Base-by-base conservation (phyloP, 2,797 vertebrate species). In the Acanthopagrus latus region DNA sequence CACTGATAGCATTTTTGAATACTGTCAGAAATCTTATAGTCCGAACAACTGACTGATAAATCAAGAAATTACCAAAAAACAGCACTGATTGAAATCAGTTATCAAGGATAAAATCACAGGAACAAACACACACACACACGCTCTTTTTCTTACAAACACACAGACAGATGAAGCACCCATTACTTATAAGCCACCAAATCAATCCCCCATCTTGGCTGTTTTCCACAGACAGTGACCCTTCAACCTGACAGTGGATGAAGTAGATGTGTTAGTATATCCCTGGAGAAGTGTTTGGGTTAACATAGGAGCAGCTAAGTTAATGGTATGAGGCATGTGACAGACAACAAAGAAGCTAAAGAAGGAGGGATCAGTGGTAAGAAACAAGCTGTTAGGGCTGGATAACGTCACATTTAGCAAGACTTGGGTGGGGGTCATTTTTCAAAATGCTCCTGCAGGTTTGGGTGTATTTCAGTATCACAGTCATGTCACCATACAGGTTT, bases 381-480 rank as follows among this genome's bases (percentile, higher is more conserved):
- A 89, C 87, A 76, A 91, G 91, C 91, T 84, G 92, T 94, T 94
- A 92, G 83, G 80, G 59, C 69, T 70, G 78, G 21, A 82, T 17
- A 25, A 54, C 20, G 64, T 82, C 59, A 79, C 41, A 63, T 27
- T 71, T 10, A 51, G 48, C 52, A 67, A 48, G 55, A 63, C 47
- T 47, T 25, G 2, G 70, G 69, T 7, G 1, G 27, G 46, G 57
- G 12, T 38, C 20, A n/a, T 6, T 57, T 27, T 21, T 27, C 51
- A 64, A 76, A 75, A 72, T 38, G 64, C 60, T 71, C 20, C 29
- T 1, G 27, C 4, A 68, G n/a, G 17, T 21, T 25, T 57, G 41
- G 43, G 5, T 68, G 27, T 44, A 50, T 48, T 25, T 16, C 14
- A 41, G 16, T 23, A 56, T 57, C 52, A 59, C 2, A 44, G 14